These are phyloP conservation scores for Prolemur simus DNA, from an alignment of 2,113 vertebrate genomes.

Conservation along the genomic window DNA sequence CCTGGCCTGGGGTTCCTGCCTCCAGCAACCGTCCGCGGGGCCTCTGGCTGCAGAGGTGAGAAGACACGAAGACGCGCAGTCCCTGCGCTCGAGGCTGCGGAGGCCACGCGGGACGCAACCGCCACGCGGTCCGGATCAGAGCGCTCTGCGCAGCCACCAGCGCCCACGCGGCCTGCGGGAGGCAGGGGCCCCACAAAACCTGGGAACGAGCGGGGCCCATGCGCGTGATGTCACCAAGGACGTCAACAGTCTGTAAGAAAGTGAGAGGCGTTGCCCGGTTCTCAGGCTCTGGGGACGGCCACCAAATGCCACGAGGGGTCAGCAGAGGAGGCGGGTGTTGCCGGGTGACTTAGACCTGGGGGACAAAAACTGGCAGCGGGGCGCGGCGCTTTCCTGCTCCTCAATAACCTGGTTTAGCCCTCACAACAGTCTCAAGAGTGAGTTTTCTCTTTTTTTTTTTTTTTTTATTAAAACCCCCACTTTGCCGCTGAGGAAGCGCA, in stretches of 20 bases:
- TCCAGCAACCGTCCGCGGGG: not conserved
- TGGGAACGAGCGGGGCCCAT: accelerated
- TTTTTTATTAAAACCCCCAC: not conserved
- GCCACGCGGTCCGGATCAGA: accelerated
- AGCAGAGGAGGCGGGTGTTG: too few species aligned
- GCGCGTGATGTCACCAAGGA: not conserved
- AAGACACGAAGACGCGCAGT: too few species aligned
- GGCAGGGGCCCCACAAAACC: not conserved
- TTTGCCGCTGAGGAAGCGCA: not conserved
- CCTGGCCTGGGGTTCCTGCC: not conserved
- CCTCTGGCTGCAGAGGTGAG: accelerated
- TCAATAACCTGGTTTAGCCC: not conserved
- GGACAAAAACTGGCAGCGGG: not conserved
- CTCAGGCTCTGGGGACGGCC: not conserved
- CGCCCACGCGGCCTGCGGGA: too few species aligned
- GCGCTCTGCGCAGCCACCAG: too few species aligned
- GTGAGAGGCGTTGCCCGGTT: not conserved
- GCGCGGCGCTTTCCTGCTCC: not conserved
- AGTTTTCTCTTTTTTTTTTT: not conserved
- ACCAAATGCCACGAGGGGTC: not conserved
- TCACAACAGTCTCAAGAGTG: too few species aligned
- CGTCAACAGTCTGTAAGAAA: not conserved
- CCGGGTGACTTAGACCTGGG: not conserved
- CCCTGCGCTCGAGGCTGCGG: not conserved
- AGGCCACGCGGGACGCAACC: too few species aligned